phyloP scores from a whole-genome alignment of 2,113 vertebrate genomes.

The Peromyscus maniculatus region DNA sequence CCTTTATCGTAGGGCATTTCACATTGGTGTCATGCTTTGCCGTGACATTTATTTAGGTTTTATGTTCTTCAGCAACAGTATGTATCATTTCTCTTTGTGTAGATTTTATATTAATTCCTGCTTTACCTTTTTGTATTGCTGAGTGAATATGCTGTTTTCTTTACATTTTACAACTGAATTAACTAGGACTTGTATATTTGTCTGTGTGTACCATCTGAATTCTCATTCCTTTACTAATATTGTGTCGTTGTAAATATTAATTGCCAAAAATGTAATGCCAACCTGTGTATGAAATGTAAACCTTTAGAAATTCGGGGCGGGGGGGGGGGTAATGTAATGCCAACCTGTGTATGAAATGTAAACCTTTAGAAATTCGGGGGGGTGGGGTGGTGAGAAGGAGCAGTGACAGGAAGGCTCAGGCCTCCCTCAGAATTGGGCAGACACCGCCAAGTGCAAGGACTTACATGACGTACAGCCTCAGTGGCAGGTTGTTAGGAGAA shows the following conservation, averaged over 20 bases:
- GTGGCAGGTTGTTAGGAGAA: too few species aligned
- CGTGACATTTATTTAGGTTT: not conserved
- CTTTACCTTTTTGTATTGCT: not conserved
- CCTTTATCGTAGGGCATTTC: not conserved
- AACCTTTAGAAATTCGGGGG: not conserved
- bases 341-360: not conserved
- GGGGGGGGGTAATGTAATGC: too few species aligned
- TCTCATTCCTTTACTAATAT: conserved; percentile 7
- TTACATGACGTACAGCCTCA: not conserved
- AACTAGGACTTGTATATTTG: not conserved
- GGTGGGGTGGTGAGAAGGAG: not conserved
- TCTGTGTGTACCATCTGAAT: not conserved
- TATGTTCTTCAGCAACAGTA: not conserved
- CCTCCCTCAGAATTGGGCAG: conserved; percentile 1
- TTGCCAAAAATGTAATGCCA: not conserved
- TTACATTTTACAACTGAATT: conserved; percentile 48
- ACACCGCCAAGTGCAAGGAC: not conserved
- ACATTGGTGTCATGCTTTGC: not conserved
- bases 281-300: not conserved
- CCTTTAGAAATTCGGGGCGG: not conserved
- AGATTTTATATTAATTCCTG: not conserved
- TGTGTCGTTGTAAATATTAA: not conserved
- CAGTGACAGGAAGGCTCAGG: not conserved
- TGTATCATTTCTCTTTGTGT: not conserved
- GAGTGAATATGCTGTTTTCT: not conserved